Evolutionary conservation across 2,797 vertebrate species (phyloP), one percentile per base, ranked within the genome.

Genomic region (Holocentrus rufus): DNA sequence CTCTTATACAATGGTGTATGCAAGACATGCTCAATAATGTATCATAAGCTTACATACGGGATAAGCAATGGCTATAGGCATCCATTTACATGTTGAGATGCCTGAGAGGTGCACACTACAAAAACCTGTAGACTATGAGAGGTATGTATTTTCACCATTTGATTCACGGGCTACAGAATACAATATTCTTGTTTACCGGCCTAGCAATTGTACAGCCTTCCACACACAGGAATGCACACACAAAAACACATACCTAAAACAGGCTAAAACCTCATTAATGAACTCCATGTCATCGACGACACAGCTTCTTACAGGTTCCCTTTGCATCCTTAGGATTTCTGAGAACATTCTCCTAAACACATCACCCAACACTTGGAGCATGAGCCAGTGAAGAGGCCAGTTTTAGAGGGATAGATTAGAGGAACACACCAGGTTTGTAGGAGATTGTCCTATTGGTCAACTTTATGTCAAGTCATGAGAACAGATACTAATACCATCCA

Each of bases 31-130:
- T 39, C 13, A 57, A 50, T 68, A 65, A 34, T 73, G 10, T 13
- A 44, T 56, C 57, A 54, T 49, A 56, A 58, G 66, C n/a, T 69
- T 36, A 59, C 62, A 57, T 34, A 76, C 56, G 44, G 50, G 34
- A 53, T 14, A 36, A 4, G 46, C 7, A 27, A 59, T 55, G 5
- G 25, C 4, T 47, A 31, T 2, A 70, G 56, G 54, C 55, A 67
- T 74, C 20, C 36, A 44, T 73, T 69, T 68, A 69, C 61, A 61
- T 34, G 62, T 55, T 14, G 30, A 68, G 52, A 73, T 47, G 30
- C 62, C 36, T 55, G 50, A 71, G 50, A 53, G 69, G 53, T 27
- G 54, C n/a, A 3, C 22, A 66, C 65, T 27, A 10, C 34, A 22
- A 54, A 25, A 18, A 42, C 65, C 30, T 63, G 31, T 25, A 62